Evolutionary conservation across 2,113 vertebrate genomes (phyloP).

Genomic region (Delphinus delphis): DNA sequence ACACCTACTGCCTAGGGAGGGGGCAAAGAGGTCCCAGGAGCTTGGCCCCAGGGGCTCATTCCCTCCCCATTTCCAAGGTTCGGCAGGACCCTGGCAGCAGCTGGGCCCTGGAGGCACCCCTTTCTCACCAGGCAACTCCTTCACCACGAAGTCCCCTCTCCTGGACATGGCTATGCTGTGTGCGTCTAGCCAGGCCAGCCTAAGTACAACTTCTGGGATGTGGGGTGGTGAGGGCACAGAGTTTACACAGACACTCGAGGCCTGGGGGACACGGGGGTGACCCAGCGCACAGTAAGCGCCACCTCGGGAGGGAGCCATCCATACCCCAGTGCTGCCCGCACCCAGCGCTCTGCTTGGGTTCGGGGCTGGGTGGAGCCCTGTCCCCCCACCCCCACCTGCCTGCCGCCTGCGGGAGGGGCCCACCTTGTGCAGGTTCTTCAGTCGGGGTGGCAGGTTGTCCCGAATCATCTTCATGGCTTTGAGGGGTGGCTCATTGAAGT

Average conservation of each 20-base stretch:
- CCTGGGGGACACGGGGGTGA: accelerated
- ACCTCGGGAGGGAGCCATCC: accelerated
- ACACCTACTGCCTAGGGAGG: background rate
- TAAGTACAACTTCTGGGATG: too few relatives aligned
- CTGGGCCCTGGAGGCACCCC: background rate
- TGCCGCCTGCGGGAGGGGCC: accelerated
- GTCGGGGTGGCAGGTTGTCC: constrained; percentile 95
- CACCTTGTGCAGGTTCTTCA: constrained; percentile 96
- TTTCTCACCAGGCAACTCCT: background rate
- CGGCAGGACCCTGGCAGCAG: background rate
- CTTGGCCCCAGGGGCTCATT: background rate
- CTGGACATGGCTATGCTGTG: accelerated
- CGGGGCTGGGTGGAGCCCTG: background rate
- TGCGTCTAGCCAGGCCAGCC: background rate
- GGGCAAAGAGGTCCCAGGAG: background rate
- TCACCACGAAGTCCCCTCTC: too few relatives aligned
- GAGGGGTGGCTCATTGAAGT: constrained; percentile 96
- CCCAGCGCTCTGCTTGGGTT: accelerated
- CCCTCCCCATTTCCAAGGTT: background rate
- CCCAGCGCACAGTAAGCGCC: background rate
- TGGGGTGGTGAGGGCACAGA: background rate
- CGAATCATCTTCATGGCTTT: constrained; percentile 99
- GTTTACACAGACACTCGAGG: background rate
- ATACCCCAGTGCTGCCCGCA: accelerated
- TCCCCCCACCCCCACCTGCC: background rate